phyloP scores from a whole-genome alignment of 2,113 vertebrate genomes.

The Poecile atricapillus region DNA sequence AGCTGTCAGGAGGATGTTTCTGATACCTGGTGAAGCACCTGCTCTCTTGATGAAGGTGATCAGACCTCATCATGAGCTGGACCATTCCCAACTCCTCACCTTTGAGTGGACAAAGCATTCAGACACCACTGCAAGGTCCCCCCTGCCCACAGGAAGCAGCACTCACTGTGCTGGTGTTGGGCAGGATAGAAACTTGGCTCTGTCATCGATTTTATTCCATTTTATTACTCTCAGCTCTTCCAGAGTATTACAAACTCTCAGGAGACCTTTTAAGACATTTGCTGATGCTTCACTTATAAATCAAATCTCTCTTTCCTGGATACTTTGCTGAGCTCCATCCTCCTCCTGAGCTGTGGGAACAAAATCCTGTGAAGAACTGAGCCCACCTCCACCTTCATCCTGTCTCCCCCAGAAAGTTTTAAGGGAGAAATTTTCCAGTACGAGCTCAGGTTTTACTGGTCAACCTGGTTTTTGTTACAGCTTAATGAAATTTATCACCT shows the following conservation, averaged over 20 bases:
- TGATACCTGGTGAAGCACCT: background rate
- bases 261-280: slow-evolving; percentile 41
- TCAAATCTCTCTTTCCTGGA: slow-evolving; percentile 8
- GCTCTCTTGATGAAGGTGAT: background rate
- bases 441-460: background rate
- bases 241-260: slow-evolving; percentile 6
- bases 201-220: slow-evolving; percentile 8
- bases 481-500: background rate
- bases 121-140: background rate
- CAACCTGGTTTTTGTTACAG: background rate
- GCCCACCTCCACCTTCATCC: fast-evolving
- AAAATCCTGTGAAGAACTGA: background rate
- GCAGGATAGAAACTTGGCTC: background rate
- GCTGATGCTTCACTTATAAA: slow-evolving; percentile 37
- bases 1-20: fast-evolving
- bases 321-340: background rate
- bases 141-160: background rate
- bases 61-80: background rate
- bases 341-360: background rate
- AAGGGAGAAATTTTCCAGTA: background rate
- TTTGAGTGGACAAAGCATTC: background rate
- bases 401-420: fast-evolving
- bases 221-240: slow-evolving; percentile 47
- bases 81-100: fast-evolving
- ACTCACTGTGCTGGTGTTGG: background rate